Conservation (phyloP, 2,888 invertebrate genomes). For the Plebejus anna region DNA sequence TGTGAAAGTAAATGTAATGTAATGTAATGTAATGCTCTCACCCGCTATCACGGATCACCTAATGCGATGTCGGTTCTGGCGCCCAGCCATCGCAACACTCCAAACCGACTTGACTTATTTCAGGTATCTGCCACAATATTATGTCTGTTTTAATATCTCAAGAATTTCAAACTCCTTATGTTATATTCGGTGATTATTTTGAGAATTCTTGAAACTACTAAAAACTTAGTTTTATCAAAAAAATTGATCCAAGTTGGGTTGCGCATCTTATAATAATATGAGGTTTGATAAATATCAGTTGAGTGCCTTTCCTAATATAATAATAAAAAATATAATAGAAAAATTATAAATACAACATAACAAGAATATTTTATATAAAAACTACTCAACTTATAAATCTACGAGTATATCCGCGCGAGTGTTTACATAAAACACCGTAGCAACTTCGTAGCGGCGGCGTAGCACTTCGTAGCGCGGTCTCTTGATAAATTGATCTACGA, state of each 20-base stretch:
- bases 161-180: background rate
- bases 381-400: background rate
- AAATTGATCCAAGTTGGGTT: no score
- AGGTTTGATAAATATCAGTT: no score
- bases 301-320: no score
- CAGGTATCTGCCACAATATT: background rate
- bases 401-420: background rate
- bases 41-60: background rate
- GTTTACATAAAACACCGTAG: background rate
- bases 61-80: background rate
- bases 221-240: no score
- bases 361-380: background rate
- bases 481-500: slow-evolving; percentile 3
- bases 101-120: background rate
- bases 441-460: background rate
- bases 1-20: background rate
- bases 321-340: no score
- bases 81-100: background rate
- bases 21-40: background rate
- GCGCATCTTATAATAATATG: no score
- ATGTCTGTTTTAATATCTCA: background rate
- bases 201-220: no score
- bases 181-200: background rate
- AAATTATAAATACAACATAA: no score
- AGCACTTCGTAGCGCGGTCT: slow-evolving; percentile 16